A percentile compares a stretch with the other conserved stretches of the same genome.
phyloP scores from a whole-genome alignment of 2,888 invertebrate species.

The Drosophila formosana region DNA sequence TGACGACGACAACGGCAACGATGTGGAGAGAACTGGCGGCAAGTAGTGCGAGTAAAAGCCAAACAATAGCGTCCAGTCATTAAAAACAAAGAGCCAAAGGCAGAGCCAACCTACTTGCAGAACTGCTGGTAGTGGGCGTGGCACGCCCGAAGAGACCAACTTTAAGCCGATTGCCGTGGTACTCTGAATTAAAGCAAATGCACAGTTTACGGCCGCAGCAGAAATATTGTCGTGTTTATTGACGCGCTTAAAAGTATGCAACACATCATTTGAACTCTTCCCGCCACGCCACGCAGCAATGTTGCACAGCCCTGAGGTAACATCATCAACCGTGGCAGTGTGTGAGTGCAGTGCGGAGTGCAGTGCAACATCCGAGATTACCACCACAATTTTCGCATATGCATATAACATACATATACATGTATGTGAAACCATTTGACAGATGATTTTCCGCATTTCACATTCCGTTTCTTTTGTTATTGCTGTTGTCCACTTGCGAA shows the following conservation, averaged over 20 bases:
- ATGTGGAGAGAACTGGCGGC: constrained; percentile 7
- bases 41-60: constrained; percentile 40
- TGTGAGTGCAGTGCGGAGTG: constrained; percentile 7
- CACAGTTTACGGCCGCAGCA: constrained; percentile 6
- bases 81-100: constrained; percentile 65
- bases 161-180: constrained; percentile 22
- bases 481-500: constrained; percentile 19
- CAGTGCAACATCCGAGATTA: constrained; percentile 41
- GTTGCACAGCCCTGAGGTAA: constrained; percentile 4
- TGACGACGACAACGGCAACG: constrained; percentile 20
- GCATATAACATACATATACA: not conserved
- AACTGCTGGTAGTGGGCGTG: constrained; percentile 8
- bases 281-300: not conserved
- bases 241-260: constrained; percentile 61
- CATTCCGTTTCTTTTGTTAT: constrained; percentile 43
- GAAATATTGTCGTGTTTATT: constrained; percentile 30
- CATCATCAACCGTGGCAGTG: constrained; percentile 17
- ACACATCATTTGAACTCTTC: constrained; percentile 35
- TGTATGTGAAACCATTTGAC: constrained; percentile 56
- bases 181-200: constrained; percentile 14
- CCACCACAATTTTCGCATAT: constrained; percentile 45
- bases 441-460: constrained; percentile 72
- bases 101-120: constrained; percentile 40
- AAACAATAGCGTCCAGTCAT: constrained; percentile 68
- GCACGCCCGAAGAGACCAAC: not conserved